A percentile compares a stretch with the other conserved stretches of the same genome.
phyloP scores from a whole-genome alignment of 2,113 vertebrate species.

The Cygnus buccinator region DNA sequence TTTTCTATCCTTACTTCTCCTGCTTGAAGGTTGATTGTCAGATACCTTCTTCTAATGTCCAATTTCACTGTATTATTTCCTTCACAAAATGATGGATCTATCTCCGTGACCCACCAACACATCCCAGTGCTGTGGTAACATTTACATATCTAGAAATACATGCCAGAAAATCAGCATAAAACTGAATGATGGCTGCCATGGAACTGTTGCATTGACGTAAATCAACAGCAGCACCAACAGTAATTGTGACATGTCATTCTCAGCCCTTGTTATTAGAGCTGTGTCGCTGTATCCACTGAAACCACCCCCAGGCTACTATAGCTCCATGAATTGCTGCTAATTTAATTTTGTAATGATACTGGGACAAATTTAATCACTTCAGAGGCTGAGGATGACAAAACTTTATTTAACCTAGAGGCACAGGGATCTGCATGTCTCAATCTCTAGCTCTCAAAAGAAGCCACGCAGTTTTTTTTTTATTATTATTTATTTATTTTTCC shows the following conservation, averaged over 20 bases:
- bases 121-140: neutral
- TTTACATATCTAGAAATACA: neutral
- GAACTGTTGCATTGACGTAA: conserved; percentile 15
- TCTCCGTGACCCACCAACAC: neutral
- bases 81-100: neutral
- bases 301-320: conserved; percentile 35
- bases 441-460: neutral
- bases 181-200: neutral
- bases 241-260: conserved; percentile 47
- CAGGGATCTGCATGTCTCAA: neutral
- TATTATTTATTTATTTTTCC: neutral
- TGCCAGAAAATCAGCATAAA: neutral
- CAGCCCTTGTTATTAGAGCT: conserved; percentile 25
- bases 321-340: conserved; percentile 54
- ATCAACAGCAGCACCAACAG: conserved; percentile 37
- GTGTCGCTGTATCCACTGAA: neutral
- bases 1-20: neutral
- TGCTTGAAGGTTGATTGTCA: neutral
- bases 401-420: conserved; percentile 61
- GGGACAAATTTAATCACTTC: conserved; percentile 70
- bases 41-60: neutral
- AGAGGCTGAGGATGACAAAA: conserved; percentile 50
- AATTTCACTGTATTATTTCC: neutral
- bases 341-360: conserved; percentile 69
- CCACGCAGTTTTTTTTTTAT: neutral